Evolutionary conservation across 2,797 vertebrate species (phyloP), one percentile per base, ranked within the genome.

Genomic region (Anguilla megastoma): DNA sequence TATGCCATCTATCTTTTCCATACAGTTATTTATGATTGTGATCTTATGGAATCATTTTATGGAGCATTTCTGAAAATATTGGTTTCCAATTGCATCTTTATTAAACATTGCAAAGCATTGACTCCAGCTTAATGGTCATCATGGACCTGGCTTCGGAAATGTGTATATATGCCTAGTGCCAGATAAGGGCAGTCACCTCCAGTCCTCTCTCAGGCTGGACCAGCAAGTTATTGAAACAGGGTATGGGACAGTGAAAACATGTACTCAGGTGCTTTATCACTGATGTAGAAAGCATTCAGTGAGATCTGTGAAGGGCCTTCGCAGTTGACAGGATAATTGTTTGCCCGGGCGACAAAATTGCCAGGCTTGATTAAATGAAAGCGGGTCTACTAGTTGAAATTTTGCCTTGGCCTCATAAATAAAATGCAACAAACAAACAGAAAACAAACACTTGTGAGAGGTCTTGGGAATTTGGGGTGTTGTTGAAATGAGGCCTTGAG

Each of bases 401-500:
- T 3, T 2, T 76, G 33, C 71, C 33, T 76, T 36, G 71, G 27
- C 33, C 71, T 36, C 71, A 90, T 91, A 90, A 90, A 91, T 60
- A 87, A 92, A 76, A 76, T 30, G 88, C 82, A 90, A 95, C 91
- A 93, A 94, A 94, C 92, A 93, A 85, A 69, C 90, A 94, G 93
- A 89, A 90, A 94, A 94, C 95, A 96, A 95, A 95, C 71, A 76
- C 3, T 92, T 92, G 94, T 54, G 56, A 97, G 97, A 97, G 97
- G 96, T 97, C 96, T 97, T 90, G 92, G 95, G 94, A 95, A 95
- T 95, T 96, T 95, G 95, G 95, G 87, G 87, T 84, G 87, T 89
- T 97, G 96, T 89, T 96, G 96, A 96, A 97, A 96, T 95, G 96
- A 96, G 95, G 96, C 96, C 41, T 96, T 96, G 93, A 94, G 95